Evolutionary conservation across 2,113 vertebrate species (phyloP).

Genomic region (Lathamus discolor): DNA sequence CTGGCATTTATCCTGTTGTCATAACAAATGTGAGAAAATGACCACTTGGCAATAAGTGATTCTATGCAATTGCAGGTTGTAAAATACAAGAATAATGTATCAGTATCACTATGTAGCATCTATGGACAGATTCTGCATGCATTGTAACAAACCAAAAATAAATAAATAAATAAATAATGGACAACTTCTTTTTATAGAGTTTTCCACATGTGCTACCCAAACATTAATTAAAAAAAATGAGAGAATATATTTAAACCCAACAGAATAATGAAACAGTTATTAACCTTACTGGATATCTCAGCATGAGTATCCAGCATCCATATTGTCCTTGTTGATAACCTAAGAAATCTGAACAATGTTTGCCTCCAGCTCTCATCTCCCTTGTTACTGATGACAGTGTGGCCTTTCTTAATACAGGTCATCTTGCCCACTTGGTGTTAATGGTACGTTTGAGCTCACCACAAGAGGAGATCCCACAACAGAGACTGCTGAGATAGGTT

Average conservation of each 20-base stretch:
- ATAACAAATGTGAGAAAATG: constrained; percentile 83
- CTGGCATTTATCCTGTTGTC: constrained; percentile 82
- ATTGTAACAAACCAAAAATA: constrained; percentile 1
- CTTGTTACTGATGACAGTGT: background rate
- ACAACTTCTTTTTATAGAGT: background rate
- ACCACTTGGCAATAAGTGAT: constrained; percentile 78
- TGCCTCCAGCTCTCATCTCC: background rate
- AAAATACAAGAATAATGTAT: constrained; percentile 27
- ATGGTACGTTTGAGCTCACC: background rate
- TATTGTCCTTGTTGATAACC: background rate
- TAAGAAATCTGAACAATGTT: background rate
- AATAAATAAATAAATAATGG: background rate
- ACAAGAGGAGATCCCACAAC: background rate
- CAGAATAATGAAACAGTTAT: background rate
- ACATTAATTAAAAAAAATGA: constrained; percentile 20
- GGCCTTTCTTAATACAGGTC: background rate
- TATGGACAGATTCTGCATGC: background rate
- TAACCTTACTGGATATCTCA: background rate
- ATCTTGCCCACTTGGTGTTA: background rate
- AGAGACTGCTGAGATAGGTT: background rate
- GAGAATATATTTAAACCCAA: background rate
- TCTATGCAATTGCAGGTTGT: constrained; percentile 50
- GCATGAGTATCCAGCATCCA: background rate
- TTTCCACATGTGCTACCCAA: background rate
- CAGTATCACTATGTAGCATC: background rate